Base-by-base conservation (phyloP, 1,140 invertebrate genomes). In the Aporrectodea caliginosa region DNA sequence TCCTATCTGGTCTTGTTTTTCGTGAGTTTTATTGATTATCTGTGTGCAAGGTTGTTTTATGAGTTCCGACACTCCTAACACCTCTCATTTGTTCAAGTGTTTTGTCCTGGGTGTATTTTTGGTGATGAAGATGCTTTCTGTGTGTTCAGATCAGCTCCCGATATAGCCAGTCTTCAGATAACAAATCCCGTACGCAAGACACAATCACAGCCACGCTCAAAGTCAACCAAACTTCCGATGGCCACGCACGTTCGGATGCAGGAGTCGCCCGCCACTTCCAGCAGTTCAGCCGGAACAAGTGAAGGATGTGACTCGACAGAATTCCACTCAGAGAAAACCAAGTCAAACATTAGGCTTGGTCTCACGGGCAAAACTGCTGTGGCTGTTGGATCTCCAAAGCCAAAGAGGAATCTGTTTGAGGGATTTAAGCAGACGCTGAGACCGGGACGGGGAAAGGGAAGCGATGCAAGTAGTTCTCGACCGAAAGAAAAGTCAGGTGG, bases 391-490 rank as follows among this genome's bases (percentile, higher is more conserved):
- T 84, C 84, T 31, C 84, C 85, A 71, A 88, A 87, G 81, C 84
- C 85, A 34, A 86, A 86, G 80, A 84, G 79, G 77, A 82, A 89
- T 81, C 90, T 91, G 82, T 88, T 92, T 82, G 91, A 91, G 81
- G 91, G 91, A 83, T 91, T 92, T 84, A 88, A 89, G 75, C 91
- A 90, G 84, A 90, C 90, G 1, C 85, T 91, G 43, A 88, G 90
- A 75, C 86, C 87, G 82, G 86, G 88, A 82, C 85, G 85, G 83
- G 82, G 79, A 82, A 84, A 85, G 32, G 79, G 79, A 35, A 76
- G 69, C 33, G 35, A 35, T 58, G 22, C 6, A 6, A 12, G 43
- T 22, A 58, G 22, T 58, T 58, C 43, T 58, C 43, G 43, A 22
- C 22, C 43, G 22, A 58, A 58, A 58, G 43, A 58, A 6, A 58